Conservation (phyloP, 2,888 invertebrate species). For the Dasysyrphus tricinctus region DNA sequence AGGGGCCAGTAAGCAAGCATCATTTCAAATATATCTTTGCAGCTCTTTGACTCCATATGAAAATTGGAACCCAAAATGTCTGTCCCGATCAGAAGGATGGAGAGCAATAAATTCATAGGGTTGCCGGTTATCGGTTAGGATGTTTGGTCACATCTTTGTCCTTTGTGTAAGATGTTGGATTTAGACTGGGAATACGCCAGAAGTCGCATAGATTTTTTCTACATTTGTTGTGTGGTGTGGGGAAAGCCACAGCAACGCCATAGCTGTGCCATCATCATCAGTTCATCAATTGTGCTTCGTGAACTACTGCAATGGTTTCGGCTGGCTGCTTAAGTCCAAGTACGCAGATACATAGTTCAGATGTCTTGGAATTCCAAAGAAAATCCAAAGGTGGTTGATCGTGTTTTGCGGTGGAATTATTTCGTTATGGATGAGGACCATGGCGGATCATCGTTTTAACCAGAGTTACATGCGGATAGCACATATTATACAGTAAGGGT, state of each 20-base stretch:
- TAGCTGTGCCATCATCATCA: slow-evolving; percentile 40
- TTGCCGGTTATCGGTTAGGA: slow-evolving; percentile 63
- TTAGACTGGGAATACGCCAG: slow-evolving; percentile 58
- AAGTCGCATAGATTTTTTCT: slow-evolving; percentile 48
- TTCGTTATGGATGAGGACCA: slow-evolving; percentile 71
- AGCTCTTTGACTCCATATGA: slow-evolving; percentile 32
- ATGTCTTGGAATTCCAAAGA: slow-evolving; percentile 59
- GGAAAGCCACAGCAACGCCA: slow-evolving; percentile 3
- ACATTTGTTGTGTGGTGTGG: slow-evolving; percentile 10
- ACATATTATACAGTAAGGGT: slow-evolving; percentile 58
- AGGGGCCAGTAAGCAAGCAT: slow-evolving; percentile 47
- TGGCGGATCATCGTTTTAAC: slow-evolving; percentile 68
- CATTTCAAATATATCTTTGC: slow-evolving; percentile 42
- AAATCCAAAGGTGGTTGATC: slow-evolving; percentile 44
- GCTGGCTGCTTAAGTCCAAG: slow-evolving; percentile 23
- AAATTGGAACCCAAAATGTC: slow-evolving; percentile 67
- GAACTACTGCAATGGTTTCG: slow-evolving; percentile 30
- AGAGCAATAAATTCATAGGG: slow-evolving; percentile 63
- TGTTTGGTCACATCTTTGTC: slow-evolving; percentile 69
- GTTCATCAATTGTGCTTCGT: slow-evolving; percentile 64
- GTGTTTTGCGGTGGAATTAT: slow-evolving; percentile 61
- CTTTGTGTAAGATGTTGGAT: slow-evolving; percentile 28
- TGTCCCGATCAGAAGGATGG: slow-evolving; percentile 36
- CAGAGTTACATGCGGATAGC: slow-evolving; percentile 45
- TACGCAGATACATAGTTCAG: slow-evolving; percentile 55